Percentiles rank a stretch among this genome's conserved stretches.
phyloP scores from a whole-genome alignment of 1,140 invertebrate genomes.

The Bemisia tabaci region DNA sequence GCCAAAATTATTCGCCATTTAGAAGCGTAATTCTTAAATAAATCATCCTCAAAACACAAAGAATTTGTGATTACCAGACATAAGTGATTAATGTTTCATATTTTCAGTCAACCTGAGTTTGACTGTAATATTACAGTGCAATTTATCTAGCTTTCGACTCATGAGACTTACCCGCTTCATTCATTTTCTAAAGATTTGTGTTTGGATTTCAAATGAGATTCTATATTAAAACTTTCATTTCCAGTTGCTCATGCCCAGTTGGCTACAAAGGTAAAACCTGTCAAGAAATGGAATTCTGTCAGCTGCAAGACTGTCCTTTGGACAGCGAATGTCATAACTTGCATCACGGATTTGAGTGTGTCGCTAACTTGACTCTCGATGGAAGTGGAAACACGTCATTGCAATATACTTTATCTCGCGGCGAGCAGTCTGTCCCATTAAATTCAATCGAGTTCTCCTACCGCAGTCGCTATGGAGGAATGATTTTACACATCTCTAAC shows the following conservation, averaged over 20 bases:
- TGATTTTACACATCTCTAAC: slow-evolving; percentile 43
- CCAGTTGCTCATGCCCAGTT: slow-evolving; percentile 60
- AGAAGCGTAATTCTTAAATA: too few species aligned
- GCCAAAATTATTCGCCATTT: too few species aligned
- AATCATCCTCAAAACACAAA: too few species aligned
- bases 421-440: slow-evolving; percentile 20
- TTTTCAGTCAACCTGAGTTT: neutral
- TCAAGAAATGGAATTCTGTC: slow-evolving; percentile 83
- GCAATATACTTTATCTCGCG: slow-evolving; percentile 20
- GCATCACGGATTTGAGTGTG: slow-evolving; percentile 81
- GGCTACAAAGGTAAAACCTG: slow-evolving; percentile 90
- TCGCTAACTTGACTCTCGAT: slow-evolving; percentile 75
- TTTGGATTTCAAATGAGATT: too few species aligned
- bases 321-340: slow-evolving; percentile 73
- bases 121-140: too few species aligned
- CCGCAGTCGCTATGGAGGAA: slow-evolving; percentile 58
- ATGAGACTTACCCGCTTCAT: too few species aligned
- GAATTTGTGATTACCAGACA: too few species aligned
- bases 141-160: too few species aligned
- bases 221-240: slow-evolving; percentile 10
- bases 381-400: slow-evolving; percentile 32
- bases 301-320: slow-evolving; percentile 64
- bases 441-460: slow-evolving; percentile 43
- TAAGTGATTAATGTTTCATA: neutral
- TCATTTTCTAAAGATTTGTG: too few species aligned